A percentile compares a stretch with the other conserved stretches of the same genome.
Evolutionary conservation across 1,140 invertebrate genomes (phyloP).

Genomic region (Zeugodacus cucurbitae): DNA sequence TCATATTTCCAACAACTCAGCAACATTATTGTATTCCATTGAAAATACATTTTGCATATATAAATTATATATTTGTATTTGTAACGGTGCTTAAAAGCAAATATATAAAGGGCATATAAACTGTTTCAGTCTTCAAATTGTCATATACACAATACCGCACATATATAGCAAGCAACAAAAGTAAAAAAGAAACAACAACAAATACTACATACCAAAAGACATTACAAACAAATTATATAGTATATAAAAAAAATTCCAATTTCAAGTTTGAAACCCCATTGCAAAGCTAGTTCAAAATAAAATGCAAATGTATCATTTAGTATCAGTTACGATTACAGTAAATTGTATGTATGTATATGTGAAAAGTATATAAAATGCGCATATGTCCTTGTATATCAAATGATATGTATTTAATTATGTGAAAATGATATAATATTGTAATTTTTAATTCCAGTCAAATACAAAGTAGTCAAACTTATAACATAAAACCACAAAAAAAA

Average conservation of each 20-base stretch:
- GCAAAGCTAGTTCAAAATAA: slow-evolving; percentile 21
- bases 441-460: slow-evolving; percentile 12
- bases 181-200: neutral
- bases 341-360: slow-evolving; percentile 29
- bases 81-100: neutral
- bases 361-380: slow-evolving; percentile 20
- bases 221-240: neutral
- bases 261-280: slow-evolving; percentile 2
- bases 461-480: neutral
- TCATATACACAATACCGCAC: neutral
- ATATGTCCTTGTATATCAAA: neutral
- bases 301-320: slow-evolving; percentile 21
- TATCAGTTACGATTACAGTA: neutral
- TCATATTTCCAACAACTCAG: too few relatives aligned
- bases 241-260: neutral
- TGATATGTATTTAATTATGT: neutral
- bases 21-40: neutral
- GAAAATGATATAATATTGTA: neutral
- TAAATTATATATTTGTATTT: neutral
- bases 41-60: neutral
- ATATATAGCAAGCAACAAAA: neutral
- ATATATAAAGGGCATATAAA: neutral
- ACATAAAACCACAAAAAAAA: too few relatives aligned
- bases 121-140: neutral
- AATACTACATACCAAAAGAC: neutral